Evolutionary conservation across 2,113 vertebrate genomes (phyloP).

Genomic region (Lophura nycthemera): DNA sequence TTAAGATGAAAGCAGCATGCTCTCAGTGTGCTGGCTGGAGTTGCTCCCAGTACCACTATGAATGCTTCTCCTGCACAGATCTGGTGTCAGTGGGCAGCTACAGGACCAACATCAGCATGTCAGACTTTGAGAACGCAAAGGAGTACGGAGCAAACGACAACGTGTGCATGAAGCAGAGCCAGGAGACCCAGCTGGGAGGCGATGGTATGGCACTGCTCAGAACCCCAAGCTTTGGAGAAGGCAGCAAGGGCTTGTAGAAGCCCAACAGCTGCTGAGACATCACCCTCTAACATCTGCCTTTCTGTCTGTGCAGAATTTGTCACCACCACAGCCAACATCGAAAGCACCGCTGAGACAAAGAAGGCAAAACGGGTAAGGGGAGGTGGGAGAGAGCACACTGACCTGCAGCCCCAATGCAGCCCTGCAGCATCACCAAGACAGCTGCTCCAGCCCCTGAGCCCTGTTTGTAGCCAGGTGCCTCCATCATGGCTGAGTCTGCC

Average conservation of each 20-base stretch:
- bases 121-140: conserved; percentile 71
- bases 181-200: conserved; percentile 60
- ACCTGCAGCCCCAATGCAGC: neutral
- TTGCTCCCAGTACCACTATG: neutral
- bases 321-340: accelerated
- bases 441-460: neutral
- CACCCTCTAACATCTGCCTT: neutral
- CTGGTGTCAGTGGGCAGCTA: conserved; percentile 81
- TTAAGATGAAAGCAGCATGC: accelerated
- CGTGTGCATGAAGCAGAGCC: neutral
- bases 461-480: neutral
- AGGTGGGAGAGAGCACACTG: neutral
- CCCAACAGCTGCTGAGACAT: neutral
- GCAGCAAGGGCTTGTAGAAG: neutral
- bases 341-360: neutral
- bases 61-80: conserved; percentile 49
- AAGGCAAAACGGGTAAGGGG: conserved; percentile 76
- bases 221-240: accelerated
- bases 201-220: conserved; percentile 37
- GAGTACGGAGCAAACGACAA: conserved; percentile 61
- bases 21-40: neutral
- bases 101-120: conserved; percentile 82
- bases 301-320: conserved; percentile 51
- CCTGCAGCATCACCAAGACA: neutral
- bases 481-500: accelerated